Evolutionary conservation across 2,888 invertebrate species (phyloP).

Genomic region (Pachymerium ferrugineum): DNA sequence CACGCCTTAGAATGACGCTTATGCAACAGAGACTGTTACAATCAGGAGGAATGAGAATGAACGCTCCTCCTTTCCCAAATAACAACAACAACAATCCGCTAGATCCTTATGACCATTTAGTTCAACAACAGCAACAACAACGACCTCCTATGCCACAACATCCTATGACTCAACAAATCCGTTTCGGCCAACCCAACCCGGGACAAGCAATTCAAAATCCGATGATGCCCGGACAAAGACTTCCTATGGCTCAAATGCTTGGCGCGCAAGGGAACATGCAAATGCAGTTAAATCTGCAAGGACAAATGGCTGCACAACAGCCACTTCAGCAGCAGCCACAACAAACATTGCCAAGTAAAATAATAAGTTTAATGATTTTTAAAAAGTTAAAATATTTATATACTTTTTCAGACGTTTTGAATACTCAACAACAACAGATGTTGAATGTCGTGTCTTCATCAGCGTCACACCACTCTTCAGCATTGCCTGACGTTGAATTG

Average conservation of each 20-base stretch:
- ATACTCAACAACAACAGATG: background rate
- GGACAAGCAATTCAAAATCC: constrained; percentile 38
- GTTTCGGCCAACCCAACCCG: constrained; percentile 40
- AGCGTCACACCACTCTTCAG: background rate
- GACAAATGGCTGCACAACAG: constrained; percentile 30
- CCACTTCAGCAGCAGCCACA: constrained; percentile 25
- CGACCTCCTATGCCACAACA: constrained; percentile 37
- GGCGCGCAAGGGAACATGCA: constrained; percentile 36
- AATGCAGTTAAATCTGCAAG: constrained; percentile 27
- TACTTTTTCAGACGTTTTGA: background rate
- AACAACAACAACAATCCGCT: constrained; percentile 43
- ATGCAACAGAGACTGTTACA: constrained; percentile 38
- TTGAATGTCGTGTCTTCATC: background rate
- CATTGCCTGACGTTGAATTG: constrained; percentile 33
- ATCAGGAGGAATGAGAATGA: constrained; percentile 32
- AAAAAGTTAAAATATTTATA: too few species aligned
- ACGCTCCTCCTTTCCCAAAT: constrained; percentile 7
- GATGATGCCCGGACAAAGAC: constrained; percentile 30
- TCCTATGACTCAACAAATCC: constrained; percentile 30
- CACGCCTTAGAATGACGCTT: constrained; percentile 55
- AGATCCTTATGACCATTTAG: constrained; percentile 50
- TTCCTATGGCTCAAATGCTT: constrained; percentile 40
- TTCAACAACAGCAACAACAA: constrained; percentile 47
- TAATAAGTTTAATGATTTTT: background rate
- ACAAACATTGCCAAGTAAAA: constrained; percentile 10